Conservation (phyloP, 2,888 invertebrate species). For the Sylvicola fuscatus region DNA sequence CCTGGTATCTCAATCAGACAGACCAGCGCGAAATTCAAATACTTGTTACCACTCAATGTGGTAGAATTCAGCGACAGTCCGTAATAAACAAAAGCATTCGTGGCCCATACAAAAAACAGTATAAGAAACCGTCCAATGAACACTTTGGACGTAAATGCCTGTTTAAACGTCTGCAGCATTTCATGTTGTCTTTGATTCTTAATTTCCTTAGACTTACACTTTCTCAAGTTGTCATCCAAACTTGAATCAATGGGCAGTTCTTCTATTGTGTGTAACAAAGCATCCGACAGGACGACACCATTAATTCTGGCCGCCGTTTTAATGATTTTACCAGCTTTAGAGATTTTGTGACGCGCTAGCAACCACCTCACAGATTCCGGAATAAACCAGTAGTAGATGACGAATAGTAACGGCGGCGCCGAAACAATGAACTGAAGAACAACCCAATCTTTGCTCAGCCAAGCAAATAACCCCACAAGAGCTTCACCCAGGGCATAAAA, state of each 20-base stretch:
- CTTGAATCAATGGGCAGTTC: conserved; percentile 8
- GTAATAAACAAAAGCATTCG: conserved; percentile 46
- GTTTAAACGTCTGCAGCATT: conserved; percentile 24
- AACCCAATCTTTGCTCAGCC: conserved; percentile 37
- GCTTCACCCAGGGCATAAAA: conserved; percentile 45
- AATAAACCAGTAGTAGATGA: conserved; percentile 37
- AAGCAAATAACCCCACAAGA: conserved; percentile 34
- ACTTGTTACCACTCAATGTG: conserved; percentile 42
- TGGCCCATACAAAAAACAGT: conserved; percentile 31
- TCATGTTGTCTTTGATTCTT: conserved; percentile 12
- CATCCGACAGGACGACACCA: conserved; percentile 26
- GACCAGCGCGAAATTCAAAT: conserved; percentile 41
- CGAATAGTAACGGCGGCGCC: conserved; percentile 35
- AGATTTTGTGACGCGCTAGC: conserved; percentile 30
- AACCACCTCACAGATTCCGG: conserved; percentile 49
- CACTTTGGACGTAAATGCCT: conserved; percentile 25
- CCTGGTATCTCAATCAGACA: conserved; percentile 27
- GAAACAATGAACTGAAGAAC: conserved; percentile 33
- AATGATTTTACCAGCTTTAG: conserved; percentile 33
- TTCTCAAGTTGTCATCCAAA: conserved; percentile 6
- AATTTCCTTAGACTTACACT: conserved; percentile 1
- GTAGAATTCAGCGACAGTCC: conserved; percentile 45
- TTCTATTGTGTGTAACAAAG: conserved; percentile 25
- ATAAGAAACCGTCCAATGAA: conserved; percentile 26
- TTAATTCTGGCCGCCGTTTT: conserved; percentile 33